A percentile compares a stretch with the other conserved stretches of the same genome.
Conservation (phyloP, 2,113 vertebrate genomes). For the Leptobrachium leishanense region DNA sequence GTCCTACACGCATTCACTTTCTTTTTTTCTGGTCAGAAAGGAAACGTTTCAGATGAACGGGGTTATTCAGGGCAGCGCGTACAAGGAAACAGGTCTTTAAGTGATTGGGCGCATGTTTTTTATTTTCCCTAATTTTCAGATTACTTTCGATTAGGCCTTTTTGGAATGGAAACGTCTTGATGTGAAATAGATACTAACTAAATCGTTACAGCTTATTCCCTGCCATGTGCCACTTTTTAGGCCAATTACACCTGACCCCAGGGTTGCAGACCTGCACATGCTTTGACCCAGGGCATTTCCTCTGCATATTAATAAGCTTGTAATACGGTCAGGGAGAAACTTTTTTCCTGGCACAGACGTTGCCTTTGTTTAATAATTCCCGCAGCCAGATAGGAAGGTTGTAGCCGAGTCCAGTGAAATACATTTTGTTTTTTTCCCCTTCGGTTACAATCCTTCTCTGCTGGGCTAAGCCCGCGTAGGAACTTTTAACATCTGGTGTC, state of each 20-base stretch:
- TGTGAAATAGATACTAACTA: constrained; percentile 96
- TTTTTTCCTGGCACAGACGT: constrained; percentile 59
- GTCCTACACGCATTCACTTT: constrained; percentile 59
- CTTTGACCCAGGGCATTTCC: constrained; percentile 86
- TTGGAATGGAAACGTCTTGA: constrained; percentile 74
- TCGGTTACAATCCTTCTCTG: constrained; percentile 46
- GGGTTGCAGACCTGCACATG: constrained; percentile 82
- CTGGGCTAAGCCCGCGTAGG: constrained; percentile 53
- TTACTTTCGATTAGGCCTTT: constrained; percentile 80
- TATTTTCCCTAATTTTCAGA: constrained; percentile 83
- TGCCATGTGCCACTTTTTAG: constrained; percentile 87
- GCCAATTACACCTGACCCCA: constrained; percentile 81
- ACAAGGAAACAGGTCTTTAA: constrained; percentile 78
- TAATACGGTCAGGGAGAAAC: constrained; percentile 58
- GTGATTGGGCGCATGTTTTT: constrained; percentile 74
- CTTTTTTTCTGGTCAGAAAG: constrained; percentile 57
- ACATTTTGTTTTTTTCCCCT: constrained; percentile 58
- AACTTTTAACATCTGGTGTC: constrained; percentile 71
- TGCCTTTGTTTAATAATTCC: constrained; percentile 56
- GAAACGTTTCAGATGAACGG: constrained; percentile 65
- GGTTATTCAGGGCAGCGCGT: constrained; percentile 69
- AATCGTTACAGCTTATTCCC: constrained; percentile 90
- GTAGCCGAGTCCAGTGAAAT: constrained; percentile 47
- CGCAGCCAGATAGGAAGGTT: not conserved
- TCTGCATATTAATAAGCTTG: constrained; percentile 76